phyloP scores from a whole-genome alignment of 2,888 invertebrate species.

The Ophonus ardosiacus region DNA sequence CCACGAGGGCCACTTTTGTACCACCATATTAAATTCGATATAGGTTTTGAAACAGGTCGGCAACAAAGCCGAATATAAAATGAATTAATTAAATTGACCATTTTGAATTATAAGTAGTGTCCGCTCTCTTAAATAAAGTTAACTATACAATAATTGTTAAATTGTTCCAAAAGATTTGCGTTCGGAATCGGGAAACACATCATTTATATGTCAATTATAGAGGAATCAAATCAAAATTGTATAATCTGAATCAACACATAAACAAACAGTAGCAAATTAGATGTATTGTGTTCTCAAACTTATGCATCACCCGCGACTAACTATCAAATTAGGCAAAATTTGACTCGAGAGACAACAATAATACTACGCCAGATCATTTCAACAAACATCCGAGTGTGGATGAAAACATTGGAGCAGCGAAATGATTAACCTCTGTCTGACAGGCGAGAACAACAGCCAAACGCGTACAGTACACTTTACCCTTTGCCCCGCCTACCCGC shows the following conservation, averaged over 20 bases:
- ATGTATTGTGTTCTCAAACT: constrained; percentile 14
- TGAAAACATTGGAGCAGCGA: constrained; percentile 54
- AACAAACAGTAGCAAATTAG: not conserved
- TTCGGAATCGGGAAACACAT: too few species aligned
- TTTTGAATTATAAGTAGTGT: too few species aligned
- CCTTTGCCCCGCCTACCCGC: not conserved
- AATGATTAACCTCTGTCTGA: constrained; percentile 51
- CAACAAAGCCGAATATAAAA: too few species aligned
- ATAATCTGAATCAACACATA: not conserved
- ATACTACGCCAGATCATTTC: constrained; percentile 28
- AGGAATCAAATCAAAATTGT: not conserved
- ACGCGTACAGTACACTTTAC: constrained; percentile 1
- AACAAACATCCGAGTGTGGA: constrained; percentile 38
- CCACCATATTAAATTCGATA: too few species aligned
- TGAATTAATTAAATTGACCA: too few species aligned
- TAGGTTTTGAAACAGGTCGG: too few species aligned
- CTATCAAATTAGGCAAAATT: constrained; percentile 43
- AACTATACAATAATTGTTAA: too few species aligned
- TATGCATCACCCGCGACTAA: not conserved
- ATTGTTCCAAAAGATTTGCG: too few species aligned
- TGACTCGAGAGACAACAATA: constrained; percentile 31
- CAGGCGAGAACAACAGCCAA: constrained; percentile 44
- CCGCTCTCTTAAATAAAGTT: too few species aligned
- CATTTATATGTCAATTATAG: not conserved
- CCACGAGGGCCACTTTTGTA: too few species aligned